Evolutionary conservation across 2,888 invertebrate genomes (phyloP).

Genomic region (Macrostomum cliftonense): DNA sequence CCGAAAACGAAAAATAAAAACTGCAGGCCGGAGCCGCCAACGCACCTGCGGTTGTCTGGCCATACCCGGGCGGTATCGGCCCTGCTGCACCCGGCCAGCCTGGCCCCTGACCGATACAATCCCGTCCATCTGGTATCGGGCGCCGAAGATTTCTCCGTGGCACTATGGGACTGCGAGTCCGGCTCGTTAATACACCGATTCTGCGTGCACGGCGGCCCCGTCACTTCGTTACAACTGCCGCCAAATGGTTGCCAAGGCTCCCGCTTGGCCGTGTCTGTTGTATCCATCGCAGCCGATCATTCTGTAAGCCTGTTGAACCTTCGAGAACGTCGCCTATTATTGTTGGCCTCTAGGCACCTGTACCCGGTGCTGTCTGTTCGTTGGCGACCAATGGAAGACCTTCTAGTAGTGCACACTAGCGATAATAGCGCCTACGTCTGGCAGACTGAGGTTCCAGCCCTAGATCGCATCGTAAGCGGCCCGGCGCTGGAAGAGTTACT

Average conservation of each 20-base stretch:
- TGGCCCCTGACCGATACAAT: slow-evolving; percentile 42
- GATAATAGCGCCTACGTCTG: slow-evolving; percentile 96
- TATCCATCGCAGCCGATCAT: slow-evolving; percentile 89
- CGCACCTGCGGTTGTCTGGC: background rate
- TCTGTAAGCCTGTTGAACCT: slow-evolving; percentile 80
- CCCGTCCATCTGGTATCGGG: slow-evolving; percentile 75
- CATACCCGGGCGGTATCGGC: background rate
- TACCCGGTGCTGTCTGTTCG: slow-evolving; percentile 87
- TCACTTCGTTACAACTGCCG: slow-evolving; percentile 76
- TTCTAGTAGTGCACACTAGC: slow-evolving; percentile 84
- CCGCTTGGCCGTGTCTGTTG: slow-evolving; percentile 72
- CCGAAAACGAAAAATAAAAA: too few species aligned
- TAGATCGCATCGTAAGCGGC: slow-evolving; percentile 82
- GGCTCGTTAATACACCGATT: slow-evolving; percentile 75
- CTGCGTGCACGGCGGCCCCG: slow-evolving; percentile 92
- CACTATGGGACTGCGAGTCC: slow-evolving; percentile 79
- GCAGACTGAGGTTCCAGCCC: slow-evolving; percentile 91
- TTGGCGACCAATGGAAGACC: slow-evolving; percentile 90
- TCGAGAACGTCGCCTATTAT: slow-evolving; percentile 76
- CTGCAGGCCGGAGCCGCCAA: background rate
- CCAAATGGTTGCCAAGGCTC: slow-evolving; percentile 52
- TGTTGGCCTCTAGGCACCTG: slow-evolving; percentile 74
- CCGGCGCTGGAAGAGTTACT: slow-evolving; percentile 80
- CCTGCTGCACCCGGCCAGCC: slow-evolving; percentile 1
- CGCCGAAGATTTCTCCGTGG: slow-evolving; percentile 89